A percentile compares a stretch with the other conserved stretches of the same genome.
Conservation (phyloP, 2,888 invertebrate genomes). For the Ophonus ardosiacus region DNA sequence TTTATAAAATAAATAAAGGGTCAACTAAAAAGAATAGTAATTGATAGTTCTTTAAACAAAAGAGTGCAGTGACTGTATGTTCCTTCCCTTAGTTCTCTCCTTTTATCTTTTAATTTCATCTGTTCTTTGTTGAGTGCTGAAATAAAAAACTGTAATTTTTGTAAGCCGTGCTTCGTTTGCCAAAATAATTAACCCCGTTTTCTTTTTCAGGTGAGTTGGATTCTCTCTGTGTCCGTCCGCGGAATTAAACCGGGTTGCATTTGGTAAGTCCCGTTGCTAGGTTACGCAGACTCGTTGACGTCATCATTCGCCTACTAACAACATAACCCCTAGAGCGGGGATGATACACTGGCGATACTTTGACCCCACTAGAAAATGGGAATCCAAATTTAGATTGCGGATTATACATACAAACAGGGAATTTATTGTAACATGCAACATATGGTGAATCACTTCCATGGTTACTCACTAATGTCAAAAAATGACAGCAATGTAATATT, state of each 20-base stretch:
- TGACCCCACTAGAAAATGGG: not conserved
- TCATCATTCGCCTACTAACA: conserved; percentile 46
- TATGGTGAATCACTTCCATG: no score
- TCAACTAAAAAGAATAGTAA: no score
- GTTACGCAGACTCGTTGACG: conserved; percentile 40
- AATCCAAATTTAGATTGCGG: not conserved
- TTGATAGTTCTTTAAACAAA: no score
- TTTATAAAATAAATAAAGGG: no score
- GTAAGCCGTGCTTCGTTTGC: conserved; percentile 15
- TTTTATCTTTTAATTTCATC: conserved; percentile 5
- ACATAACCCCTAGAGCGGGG: not conserved
- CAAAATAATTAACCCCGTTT: conserved; percentile 45
- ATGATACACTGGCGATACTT: not conserved
- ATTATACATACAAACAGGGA: not conserved
- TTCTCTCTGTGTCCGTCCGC: conserved; percentile 1
- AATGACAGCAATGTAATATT: no score
- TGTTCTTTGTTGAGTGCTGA: not conserved
- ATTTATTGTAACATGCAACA: no score
- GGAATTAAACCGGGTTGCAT: conserved; percentile 30
- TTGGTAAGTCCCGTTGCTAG: conserved; percentile 33
- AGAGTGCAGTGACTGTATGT: no score
- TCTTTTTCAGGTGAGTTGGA: conserved; percentile 47
- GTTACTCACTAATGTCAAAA: no score
- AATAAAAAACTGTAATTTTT: conserved; percentile 42
- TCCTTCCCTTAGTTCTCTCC: not conserved